Base-by-base conservation (phyloP, 2,797 vertebrate genomes). In the Eulemur albifrons region DNA sequence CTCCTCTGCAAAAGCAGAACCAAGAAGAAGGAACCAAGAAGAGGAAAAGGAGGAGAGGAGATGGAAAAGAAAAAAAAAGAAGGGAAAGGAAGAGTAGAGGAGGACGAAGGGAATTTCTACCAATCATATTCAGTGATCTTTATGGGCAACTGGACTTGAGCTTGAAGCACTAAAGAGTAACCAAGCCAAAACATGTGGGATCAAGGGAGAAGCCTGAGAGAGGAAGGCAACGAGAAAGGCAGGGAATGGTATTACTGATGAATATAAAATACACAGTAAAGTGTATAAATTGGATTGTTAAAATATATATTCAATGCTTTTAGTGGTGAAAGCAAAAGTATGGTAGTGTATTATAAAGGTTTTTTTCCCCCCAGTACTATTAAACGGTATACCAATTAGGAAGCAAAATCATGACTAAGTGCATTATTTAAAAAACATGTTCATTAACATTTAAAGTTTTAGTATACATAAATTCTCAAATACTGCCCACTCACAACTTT, bases 401-500 rank as follows among this genome's bases (percentile, higher is more conserved):
- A 94, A 93, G 43, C 25, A 27, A 93, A 73, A 85, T 65, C 43
- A 69, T 59, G 35, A 30, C 69, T 85, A 67, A 65, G 45, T 38
- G 59, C 6, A 88, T 50, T 83, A 18, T 40, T 95, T 87, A 72
- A 90, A 77, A 96, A 93, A 95, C 79, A 84, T 61, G 21, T 93
- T 92, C 45, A 5, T 32, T 32, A 69, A 63, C 6, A 77, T 38
- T 89, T 83, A 90, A 93, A 92, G n/a, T 94, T 86, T 73, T 20
- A 67, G 23, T 4, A 59, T 40, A 83, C 35, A 80, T 91, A 94
- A 90, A 88, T 92, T 90, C 76, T 94, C 97, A 95, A 96, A 77
- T 35, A 59, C 12, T 83, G 35, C 72, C 54, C 18, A 70, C 50
- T 96, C 23, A 67, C 59, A 88, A 94, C 25, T 54, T 89, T 90